Base-by-base conservation (phyloP, 2,797 vertebrate genomes). In the Valencia hispanica region DNA sequence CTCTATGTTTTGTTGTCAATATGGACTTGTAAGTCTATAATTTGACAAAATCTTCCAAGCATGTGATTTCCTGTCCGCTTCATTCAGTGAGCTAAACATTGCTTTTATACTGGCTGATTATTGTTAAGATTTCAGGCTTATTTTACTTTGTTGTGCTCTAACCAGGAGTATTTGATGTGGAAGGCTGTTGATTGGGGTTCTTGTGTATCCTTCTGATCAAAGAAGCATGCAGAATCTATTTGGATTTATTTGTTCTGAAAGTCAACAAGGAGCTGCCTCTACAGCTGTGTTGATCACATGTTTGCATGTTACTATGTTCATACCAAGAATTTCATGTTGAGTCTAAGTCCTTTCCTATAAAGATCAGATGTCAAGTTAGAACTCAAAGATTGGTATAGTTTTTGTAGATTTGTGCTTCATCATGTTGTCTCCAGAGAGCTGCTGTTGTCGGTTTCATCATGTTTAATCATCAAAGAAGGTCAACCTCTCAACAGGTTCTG, bases 391-490 rank as follows among this genome's bases (percentile, higher is more conserved):
- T 34, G 1, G 20, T 63, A 66, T 57, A 22, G 17, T 70, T 20
- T 72, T 51, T 11, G 25, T 53, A 57, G 48, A 30, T 61, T 53
- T 59, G 51, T 36, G 55, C 45, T 57, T 75, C 70, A 48, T 84
- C 77, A 65, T 68, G 3, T 63, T 72, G 48, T 74, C 70, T 65
- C 39, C 7, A 32, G 17, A 61, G 78, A 17, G 47, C 80, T 84
- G 32, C 68, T 25, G 11, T 80, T 73, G 27, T 81, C 84, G 68
- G 72, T 88, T 92, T 82, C 91, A 87, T 93, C 87, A 86, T 83
- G 73, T 93, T 88, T 92, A 92, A 92, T 89, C 77, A 89, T 79
- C 76, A 9, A 65, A 74, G 87, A 87, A 91, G 88, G 89, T 92
- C 84, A 74, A 80, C 81, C 87, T 94, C 90, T 93, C 91, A 89